Conservation (phyloP, 2,113 vertebrate genomes). For the Halichoeres trimaculatus region DNA sequence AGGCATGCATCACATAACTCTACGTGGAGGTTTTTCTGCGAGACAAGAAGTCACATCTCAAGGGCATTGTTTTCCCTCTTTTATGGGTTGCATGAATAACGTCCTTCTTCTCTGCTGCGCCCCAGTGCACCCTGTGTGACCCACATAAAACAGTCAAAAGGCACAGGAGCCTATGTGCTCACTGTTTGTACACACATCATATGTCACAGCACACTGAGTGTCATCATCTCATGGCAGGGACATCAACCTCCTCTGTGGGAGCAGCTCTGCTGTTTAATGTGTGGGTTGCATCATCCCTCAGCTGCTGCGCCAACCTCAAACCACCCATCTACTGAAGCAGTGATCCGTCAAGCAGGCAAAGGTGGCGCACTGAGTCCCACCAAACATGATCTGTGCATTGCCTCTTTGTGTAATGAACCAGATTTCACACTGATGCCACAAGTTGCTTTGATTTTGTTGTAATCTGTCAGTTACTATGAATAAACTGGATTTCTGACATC, state of each 20-base stretch:
- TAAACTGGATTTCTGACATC: constrained; percentile 18
- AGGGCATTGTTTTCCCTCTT: constrained; percentile 59
- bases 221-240: constrained; percentile 57
- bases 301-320: constrained; percentile 47
- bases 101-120: constrained; percentile 35
- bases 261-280: constrained; percentile 61
- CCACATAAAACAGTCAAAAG: constrained; percentile 68
- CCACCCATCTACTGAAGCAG: constrained; percentile 55
- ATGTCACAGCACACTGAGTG: constrained; percentile 64
- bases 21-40: constrained; percentile 53
- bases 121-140: constrained; percentile 42
- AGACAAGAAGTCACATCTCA: constrained; percentile 67
- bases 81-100: constrained; percentile 63
- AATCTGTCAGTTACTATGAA: background rate
- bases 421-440: constrained; percentile 20
- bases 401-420: constrained; percentile 40
- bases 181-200: constrained; percentile 70
- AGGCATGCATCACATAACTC: constrained; percentile 51
- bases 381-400: constrained; percentile 32
- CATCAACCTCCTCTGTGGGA: constrained; percentile 64
- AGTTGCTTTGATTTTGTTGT: background rate
- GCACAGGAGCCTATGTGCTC: constrained; percentile 47
- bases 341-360: constrained; percentile 60
- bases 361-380: constrained; percentile 51
- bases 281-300: constrained; percentile 69